Percentiles rank a stretch among this genome's conserved stretches.
These are phyloP conservation scores for Euglossa dilemma DNA, from an alignment of 1,140 invertebrate genomes.

Conservation along the genomic window DNA sequence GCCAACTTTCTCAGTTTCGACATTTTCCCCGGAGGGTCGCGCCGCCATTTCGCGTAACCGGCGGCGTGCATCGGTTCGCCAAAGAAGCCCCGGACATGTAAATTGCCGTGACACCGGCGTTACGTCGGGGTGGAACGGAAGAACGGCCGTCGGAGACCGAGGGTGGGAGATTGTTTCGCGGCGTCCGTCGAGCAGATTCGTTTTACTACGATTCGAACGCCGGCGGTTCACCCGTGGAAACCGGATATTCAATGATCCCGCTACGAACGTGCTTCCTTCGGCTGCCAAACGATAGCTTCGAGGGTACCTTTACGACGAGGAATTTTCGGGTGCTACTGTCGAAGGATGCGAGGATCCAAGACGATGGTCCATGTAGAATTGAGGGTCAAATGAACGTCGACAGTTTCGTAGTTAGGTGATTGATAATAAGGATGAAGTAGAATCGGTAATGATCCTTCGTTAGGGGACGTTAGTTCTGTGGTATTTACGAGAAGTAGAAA, in stretches of 20 bases:
- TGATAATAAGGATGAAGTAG: no score
- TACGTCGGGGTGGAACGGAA: neutral
- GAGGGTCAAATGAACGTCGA: no score
- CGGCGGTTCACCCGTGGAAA: neutral
- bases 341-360: no score
- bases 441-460: no score
- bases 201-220: neutral
- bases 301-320: no score
- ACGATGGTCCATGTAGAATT: no score
- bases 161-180: neutral
- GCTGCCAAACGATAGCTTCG: no score
- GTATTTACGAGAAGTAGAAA: no score
- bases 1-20: conserved; percentile 61
- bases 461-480: no score
- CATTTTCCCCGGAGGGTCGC: conserved; percentile 41
- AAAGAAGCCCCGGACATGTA: conserved; percentile 48
- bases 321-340: no score
- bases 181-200: neutral
- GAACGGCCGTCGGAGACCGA: no score
- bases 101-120: conserved; percentile 26
- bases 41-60: conserved; percentile 52
- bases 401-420: no score
- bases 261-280: neutral
- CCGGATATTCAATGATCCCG: neutral
- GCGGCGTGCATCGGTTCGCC: conserved; percentile 38